Percentiles rank a stretch among this genome's conserved stretches.
Conservation (phyloP, 2,113 vertebrate species). For the Ondatra zibethicus region DNA sequence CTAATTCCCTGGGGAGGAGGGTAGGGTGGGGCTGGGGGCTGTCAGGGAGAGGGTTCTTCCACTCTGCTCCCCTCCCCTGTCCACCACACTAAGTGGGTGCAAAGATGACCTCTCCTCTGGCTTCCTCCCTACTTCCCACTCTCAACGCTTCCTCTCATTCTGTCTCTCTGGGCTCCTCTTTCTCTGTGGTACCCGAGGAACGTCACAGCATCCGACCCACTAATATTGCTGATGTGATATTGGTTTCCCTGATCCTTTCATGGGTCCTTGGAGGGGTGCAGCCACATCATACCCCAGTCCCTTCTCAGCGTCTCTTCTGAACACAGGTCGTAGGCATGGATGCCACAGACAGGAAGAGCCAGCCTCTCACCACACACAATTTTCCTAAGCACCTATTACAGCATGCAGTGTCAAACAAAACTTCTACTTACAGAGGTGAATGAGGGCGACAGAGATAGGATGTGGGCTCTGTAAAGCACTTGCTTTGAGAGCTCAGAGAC, state of each 20-base stretch:
- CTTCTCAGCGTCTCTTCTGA: background rate
- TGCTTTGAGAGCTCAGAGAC: background rate
- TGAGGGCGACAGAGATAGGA: background rate
- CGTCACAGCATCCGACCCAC: background rate
- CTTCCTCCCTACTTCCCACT: background rate
- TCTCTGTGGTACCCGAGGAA: constrained; percentile 10
- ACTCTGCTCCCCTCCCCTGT: background rate
- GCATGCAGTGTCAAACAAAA: background rate
- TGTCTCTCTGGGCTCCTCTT: background rate
- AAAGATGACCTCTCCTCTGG: background rate
- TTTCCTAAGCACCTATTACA: background rate
- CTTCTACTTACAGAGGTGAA: background rate
- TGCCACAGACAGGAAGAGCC: background rate
- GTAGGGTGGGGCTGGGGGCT: background rate
- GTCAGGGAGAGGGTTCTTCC: constrained; percentile 58
- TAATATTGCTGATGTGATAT: background rate
- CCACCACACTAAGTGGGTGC: background rate
- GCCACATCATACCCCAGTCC: background rate
- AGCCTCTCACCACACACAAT: fast-evolving
- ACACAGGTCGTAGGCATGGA: background rate
- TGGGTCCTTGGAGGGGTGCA: background rate
- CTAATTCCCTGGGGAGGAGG: constrained; percentile 83
- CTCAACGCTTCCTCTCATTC: too few species aligned
- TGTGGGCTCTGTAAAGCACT: background rate
- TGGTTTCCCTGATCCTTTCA: background rate